Evolutionary conservation across 2,888 invertebrate species (phyloP), one percentile per base, ranked within the genome.

Genomic region (Leptinotarsa tumamoca): DNA sequence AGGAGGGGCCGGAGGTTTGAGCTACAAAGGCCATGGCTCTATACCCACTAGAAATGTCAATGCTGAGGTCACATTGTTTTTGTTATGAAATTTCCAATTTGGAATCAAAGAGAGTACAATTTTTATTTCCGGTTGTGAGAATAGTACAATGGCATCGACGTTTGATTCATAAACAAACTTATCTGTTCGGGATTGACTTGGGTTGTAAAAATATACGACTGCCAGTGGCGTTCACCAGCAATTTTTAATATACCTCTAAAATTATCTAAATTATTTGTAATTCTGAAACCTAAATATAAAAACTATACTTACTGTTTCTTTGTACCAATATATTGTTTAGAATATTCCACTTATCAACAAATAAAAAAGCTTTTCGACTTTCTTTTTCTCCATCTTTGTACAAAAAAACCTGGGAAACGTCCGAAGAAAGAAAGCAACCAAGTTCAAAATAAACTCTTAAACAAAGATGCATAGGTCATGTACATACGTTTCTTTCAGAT

Each of bases 51-150:
- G 76, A 84, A 84, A 84, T 84, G 84, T 83, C 84, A 84, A 84
- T 84, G 84, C 79, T 84, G 84, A 84, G 84, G 84, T 84, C 84
- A 83, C 74, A 70, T 76, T 80, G 80, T 79, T 75, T 79, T 73
- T 78, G 75, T 80, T 74, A 74, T 74, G 70, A 54, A 51, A 54
- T 74, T 72, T 49, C 33, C 50, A 69, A 54, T 73, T 43, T 27
- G 17, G 58, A 58, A 43, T 27, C 4, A 10, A 23, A 27, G 61
- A 23, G 15, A 61, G 61, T 63, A 17, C 17, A 63, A 33, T 63
- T 63, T 33, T n/a, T 33, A 63, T 33, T 33, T 63, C 43, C 15
- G 7, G 17, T 27, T 63, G 27, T 61, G 10, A 63, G 63, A 13
- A 43, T 14, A 27, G n/a, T 10, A 33, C n/a, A 33, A n/a, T 4